Evolutionary conservation across 2,888 invertebrate genomes (phyloP), one percentile per base, ranked within the genome.

Genomic region (Drosophila monieri): DNA sequence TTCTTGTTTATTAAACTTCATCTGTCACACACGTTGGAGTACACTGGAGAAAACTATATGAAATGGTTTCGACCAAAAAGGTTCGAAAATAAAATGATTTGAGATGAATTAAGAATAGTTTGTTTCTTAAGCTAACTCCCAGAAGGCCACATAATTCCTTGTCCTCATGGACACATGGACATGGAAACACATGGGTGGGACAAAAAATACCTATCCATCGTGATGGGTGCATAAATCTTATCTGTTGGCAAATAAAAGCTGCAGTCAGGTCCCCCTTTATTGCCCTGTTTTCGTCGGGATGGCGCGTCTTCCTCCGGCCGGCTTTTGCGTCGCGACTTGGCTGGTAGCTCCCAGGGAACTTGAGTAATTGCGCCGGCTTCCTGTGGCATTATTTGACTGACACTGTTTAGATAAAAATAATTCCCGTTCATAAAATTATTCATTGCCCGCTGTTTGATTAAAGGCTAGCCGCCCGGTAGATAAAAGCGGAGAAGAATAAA

Each of bases 371-470:
- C 37, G 37, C 18, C 32, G 46, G 6, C 53, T 53, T 51, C 25
- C 18, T 14, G 23, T 53, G 41, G 21, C 21, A 15, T 6, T 46
- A 25, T 23, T 10, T 44, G 44, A 47, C 44, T 41, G 66, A 37
- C 66, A 66, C 49, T 66, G 44, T 39, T 66, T 66, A 66, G 66
- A 66, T 46, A 55, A 55, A 69, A 69, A 69, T 60, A 69, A 54
- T 53, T 52, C 27, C 27, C 52, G 44, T 47, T 64, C 72, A 46
- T 57, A 27, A 64, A 64, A 64, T 71, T 71, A 71, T 71, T 71
- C 72, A 71, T 61, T 14, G 14, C 64, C 56, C 18, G 71, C 48
- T 53, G 72, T 71, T 69, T 69, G 69, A 69, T 69, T 69, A 70
- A 69, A 70, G 60, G 46, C 39, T 23, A 54, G 18, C 25, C 41